Conservation (phyloP, 2,113 vertebrate species). For the Gnathonemus longibarbis region DNA sequence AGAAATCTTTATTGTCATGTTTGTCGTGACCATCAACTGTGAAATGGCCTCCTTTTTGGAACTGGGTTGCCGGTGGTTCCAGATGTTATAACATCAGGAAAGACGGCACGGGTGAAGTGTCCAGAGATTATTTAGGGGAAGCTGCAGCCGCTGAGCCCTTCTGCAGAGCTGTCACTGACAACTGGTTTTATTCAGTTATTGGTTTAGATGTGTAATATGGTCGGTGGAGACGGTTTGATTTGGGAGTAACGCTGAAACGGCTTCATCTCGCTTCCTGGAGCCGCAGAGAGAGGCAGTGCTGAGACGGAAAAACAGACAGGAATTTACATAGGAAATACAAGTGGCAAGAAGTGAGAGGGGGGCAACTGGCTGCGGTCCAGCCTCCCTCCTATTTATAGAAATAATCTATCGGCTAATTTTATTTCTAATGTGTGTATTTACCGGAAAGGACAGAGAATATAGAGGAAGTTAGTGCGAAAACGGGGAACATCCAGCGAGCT, state of each 20-base stretch:
- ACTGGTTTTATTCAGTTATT: background rate
- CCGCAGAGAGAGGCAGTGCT: slow-evolving; percentile 67
- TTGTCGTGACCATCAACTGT: background rate
- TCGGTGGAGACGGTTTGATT: background rate
- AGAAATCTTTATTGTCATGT: background rate
- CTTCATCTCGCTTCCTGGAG: slow-evolving; percentile 47
- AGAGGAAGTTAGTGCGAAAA: slow-evolving; percentile 25
- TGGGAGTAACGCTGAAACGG: background rate
- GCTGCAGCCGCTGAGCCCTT: background rate
- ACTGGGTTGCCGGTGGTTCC: background rate
- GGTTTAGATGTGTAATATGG: background rate
- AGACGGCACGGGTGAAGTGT: background rate
- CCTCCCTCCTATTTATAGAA: slow-evolving; percentile 42
- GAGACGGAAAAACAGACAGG: slow-evolving; percentile 61
- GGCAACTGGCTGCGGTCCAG: slow-evolving; percentile 51
- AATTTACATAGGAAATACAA: slow-evolving; percentile 61
- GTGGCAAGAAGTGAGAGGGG: slow-evolving; percentile 38
- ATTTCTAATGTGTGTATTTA: slow-evolving; percentile 34
- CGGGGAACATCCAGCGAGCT: slow-evolving; percentile 24
- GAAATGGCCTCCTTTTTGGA: background rate
- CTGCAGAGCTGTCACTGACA: background rate
- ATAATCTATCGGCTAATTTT: slow-evolving; percentile 32
- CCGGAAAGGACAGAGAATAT: slow-evolving; percentile 22
- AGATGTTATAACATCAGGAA: background rate
- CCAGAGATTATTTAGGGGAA: background rate